phyloP scores from a whole-genome alignment of 2,113 vertebrate genomes.

The Alligator sinensis region DNA sequence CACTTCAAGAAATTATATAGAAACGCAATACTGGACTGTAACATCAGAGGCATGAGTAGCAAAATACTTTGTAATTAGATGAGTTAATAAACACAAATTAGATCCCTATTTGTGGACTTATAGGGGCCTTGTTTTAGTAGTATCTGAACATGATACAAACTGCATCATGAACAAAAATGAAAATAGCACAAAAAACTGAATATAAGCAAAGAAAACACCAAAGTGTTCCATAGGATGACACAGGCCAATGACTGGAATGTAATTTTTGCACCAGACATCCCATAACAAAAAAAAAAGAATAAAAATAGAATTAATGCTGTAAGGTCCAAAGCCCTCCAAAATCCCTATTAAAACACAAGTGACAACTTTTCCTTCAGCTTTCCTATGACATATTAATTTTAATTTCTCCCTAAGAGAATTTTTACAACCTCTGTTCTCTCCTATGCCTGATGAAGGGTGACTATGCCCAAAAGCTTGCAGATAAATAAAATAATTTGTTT shows the following conservation, averaged over 20 bases:
- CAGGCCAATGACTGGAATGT: not conserved
- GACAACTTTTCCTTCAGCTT: too few relatives aligned
- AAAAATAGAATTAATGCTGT: not conserved
- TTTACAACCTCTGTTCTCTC: too few relatives aligned
- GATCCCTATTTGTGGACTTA: not conserved
- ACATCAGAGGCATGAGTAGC: not conserved
- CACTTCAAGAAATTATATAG: not conserved
- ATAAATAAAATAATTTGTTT: not conserved
- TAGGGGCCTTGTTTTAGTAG: not conserved
- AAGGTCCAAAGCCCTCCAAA: not conserved
- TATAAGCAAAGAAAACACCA: not conserved
- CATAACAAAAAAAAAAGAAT: not conserved
- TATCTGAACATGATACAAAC: not conserved
- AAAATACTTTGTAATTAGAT: not conserved
- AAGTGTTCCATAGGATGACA: not conserved
- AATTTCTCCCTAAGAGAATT: too few relatives aligned
- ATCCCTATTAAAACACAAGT: not conserved
- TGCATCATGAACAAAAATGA: too few relatives aligned
- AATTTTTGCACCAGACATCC: not conserved
- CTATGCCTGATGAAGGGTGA: too few relatives aligned
- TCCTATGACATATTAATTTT: too few relatives aligned
- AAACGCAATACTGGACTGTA: not conserved
- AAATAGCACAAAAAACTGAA: not conserved
- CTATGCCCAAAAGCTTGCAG: too few relatives aligned
- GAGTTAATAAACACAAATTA: not conserved